Conservation (phyloP, 2,113 vertebrate genomes). For the Tragulus kanchil region DNA sequence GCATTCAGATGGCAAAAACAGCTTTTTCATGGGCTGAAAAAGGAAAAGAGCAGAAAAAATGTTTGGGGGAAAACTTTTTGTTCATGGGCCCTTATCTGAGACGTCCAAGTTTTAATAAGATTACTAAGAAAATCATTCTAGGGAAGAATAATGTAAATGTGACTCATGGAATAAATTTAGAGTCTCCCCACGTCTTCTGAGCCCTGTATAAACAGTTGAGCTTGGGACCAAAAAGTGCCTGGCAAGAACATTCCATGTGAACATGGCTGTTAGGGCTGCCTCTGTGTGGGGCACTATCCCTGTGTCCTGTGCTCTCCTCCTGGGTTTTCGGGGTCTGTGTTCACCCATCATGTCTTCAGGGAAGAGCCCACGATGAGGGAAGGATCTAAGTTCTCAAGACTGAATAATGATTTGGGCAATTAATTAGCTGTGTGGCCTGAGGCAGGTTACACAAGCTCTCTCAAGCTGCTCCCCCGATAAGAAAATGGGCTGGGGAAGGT, state of each 20-base stretch:
- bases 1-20: constrained; percentile 71
- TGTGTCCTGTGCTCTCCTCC: neutral
- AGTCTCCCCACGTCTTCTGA: neutral
- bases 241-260: neutral
- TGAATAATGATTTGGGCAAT: neutral
- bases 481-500: neutral
- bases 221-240: neutral
- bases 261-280: fast-evolving
- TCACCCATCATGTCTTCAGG: neutral
- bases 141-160: neutral
- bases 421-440: neutral
- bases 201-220: neutral
- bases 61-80: constrained; percentile 18
- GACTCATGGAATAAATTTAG: neutral
- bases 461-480: neutral
- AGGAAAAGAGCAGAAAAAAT: constrained; percentile 54
- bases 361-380: neutral
- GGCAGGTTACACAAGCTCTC: neutral
- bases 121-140: constrained; percentile 42
- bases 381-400: neutral
- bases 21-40: constrained; percentile 72
- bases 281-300: neutral
- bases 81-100: neutral
- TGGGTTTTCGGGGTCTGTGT: neutral
- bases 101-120: constrained; percentile 69